Conservation (phyloP, 2,113 vertebrate genomes). For the Clarias macrocephalus region DNA sequence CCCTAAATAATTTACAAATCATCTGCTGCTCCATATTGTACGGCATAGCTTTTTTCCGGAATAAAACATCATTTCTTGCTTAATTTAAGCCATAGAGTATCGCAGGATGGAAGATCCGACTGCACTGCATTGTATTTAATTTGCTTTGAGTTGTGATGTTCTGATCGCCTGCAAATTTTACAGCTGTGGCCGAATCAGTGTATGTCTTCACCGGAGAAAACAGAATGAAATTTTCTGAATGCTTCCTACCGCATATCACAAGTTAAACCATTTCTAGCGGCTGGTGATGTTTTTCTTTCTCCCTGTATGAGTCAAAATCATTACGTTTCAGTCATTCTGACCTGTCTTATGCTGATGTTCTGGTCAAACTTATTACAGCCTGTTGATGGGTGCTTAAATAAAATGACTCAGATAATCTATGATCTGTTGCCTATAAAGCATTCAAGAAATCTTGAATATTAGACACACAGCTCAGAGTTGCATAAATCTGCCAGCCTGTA, state of each 20-base stretch:
- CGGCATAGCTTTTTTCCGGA: neutral
- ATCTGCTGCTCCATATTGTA: constrained; percentile 31
- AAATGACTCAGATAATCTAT: neutral
- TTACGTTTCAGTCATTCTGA: constrained; percentile 34
- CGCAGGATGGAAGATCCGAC: neutral
- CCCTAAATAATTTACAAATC: constrained; percentile 25
- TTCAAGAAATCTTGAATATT: constrained; percentile 36
- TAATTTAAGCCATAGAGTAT: neutral
- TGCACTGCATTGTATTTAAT: neutral
- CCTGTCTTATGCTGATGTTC: constrained; percentile 27
- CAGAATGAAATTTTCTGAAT: neutral
- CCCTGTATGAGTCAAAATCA: neutral
- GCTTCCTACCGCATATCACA: neutral
- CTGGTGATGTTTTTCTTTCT: neutral
- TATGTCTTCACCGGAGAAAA: neutral
- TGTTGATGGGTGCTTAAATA: constrained; percentile 29
- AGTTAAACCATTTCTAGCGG: too few species aligned
- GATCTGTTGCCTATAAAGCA: constrained; percentile 12
- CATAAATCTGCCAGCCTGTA: constrained; percentile 14
- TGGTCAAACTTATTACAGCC: constrained; percentile 28
- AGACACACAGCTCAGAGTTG: neutral
- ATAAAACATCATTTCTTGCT: neutral
- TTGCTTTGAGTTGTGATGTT: neutral
- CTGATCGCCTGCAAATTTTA: neutral
- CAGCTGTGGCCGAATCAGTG: neutral